Percentiles rank a stretch among this genome's conserved stretches.
Conservation (phyloP, 1,140 invertebrate species). For the Trichonephila inaurata region DNA sequence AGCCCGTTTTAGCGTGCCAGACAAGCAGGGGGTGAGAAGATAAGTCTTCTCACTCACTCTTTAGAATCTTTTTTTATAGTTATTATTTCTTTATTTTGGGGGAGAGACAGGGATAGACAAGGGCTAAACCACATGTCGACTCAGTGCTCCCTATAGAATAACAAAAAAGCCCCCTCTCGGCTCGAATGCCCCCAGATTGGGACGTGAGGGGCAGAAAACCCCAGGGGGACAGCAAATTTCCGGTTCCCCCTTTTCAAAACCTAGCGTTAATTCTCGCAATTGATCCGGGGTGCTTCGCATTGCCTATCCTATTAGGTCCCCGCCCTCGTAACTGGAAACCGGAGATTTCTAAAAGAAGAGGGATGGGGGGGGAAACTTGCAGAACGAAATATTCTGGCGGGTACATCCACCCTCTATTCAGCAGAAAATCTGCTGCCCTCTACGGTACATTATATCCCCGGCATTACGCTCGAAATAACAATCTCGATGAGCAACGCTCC, state of each 20-base stretch:
- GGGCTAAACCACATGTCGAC: constrained; percentile 76
- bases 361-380: background rate
- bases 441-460: constrained; percentile 56
- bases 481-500: constrained; percentile 54
- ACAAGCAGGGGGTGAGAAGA: constrained; percentile 36
- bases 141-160: constrained; percentile 70
- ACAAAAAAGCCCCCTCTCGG: constrained; percentile 51
- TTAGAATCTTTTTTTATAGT: background rate
- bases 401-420: constrained; percentile 19
- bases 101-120: constrained; percentile 46
- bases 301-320: constrained; percentile 53
- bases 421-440: constrained; percentile 43
- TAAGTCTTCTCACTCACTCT: constrained; percentile 41
- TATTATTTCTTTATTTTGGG: constrained; percentile 1
- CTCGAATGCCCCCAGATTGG: constrained; percentile 59
- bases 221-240: constrained; percentile 63
- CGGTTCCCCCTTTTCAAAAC: constrained; percentile 67
- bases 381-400: constrained; percentile 33
- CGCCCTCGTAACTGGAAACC: constrained; percentile 59
- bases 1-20: background rate
- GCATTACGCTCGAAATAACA: constrained; percentile 59
- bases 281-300: constrained; percentile 62
- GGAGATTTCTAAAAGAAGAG: constrained; percentile 33
- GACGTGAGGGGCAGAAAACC: constrained; percentile 36
- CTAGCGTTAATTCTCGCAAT: constrained; percentile 73